Evolutionary conservation across 2,113 vertebrate genomes (phyloP).

Genomic region (Sitta europaea): DNA sequence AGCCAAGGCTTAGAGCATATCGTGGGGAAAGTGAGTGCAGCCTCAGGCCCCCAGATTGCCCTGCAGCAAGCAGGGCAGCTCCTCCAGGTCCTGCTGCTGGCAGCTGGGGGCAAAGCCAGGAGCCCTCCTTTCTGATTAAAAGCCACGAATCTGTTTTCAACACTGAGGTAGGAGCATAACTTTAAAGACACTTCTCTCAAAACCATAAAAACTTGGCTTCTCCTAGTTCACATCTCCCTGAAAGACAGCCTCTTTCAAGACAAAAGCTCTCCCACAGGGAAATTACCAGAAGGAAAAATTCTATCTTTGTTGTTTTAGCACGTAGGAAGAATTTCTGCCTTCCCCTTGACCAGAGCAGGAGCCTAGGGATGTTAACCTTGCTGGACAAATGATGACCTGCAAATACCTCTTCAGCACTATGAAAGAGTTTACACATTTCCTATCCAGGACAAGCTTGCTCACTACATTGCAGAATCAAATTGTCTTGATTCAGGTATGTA

Average conservation of each 20-base stretch:
- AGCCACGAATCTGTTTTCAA: not conserved
- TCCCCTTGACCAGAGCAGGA: not conserved
- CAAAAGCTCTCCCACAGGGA: not conserved
- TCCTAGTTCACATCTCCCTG: not conserved
- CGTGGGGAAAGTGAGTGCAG: rapidly evolving
- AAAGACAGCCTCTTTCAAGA: not conserved
- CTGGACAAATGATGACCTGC: not conserved
- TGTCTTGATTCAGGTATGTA: not conserved
- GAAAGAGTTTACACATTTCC: not conserved
- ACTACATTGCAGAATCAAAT: not conserved
- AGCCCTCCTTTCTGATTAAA: not conserved
- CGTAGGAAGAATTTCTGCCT: not conserved
- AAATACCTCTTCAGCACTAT: not conserved
- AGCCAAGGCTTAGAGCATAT: not conserved
- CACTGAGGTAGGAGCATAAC: not conserved
- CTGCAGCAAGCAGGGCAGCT: not conserved
- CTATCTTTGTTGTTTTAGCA: not conserved
- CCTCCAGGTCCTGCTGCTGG: not conserved
- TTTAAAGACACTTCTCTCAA: not conserved
- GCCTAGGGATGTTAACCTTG: not conserved
- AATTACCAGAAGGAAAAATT: not conserved
- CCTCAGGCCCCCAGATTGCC: not conserved
- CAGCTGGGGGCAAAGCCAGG: not conserved
- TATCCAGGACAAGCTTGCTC: not conserved
- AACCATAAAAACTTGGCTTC: not conserved